Base-by-base conservation (phyloP, 1,140 invertebrate species). In the Tetramorium parvispinum region DNA sequence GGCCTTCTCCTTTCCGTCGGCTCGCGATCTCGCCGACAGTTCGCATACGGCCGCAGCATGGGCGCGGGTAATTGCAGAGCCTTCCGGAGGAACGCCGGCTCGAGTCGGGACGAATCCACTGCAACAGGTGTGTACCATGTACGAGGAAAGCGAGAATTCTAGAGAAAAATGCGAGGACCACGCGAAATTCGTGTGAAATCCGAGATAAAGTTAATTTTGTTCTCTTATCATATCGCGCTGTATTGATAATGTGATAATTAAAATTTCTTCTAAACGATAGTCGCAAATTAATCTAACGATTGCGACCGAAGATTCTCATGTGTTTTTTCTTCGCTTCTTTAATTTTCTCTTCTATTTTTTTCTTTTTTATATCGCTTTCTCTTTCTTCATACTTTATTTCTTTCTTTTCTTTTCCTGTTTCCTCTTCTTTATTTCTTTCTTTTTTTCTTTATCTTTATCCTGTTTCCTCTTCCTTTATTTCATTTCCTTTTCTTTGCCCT, bases 91-190 rank as follows among this genome's bases (percentile, higher is more conserved):
- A 37, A 13, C 10, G n/a, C 32, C 63, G 16, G 10, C 65, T n/a
- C 24, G 11, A 16, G 27, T 13, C 65, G 3, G 24, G 21, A 21
- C 21, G n/a, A 18, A 37, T 75, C 68, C 18, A 11, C 13, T 7
- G 78, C 79, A 83, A 83, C 79, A 83, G 79, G 79, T 83, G 79
- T 27, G 79, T 83, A 83, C 5, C 53, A n/a, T 6, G 13, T 3
- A 16, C 8, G n/a, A 18, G 51, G 3, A 51, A 13, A 16, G 16
- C n/a, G 32, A 21, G 0, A 49, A 21, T 3, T 73, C 10, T 13
- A 6, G 18, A 5, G 7, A 46, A 77, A 11, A 46, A 11, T 2
- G 2, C 10, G 70, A 61, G 2, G 11, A 40, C 3, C 49, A 27
- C 4, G 3, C 2, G 13, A 43, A 43, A 10, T 10, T 49, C 49